Evolutionary conservation across 2,113 vertebrate genomes (phyloP), one percentile per base, ranked within the genome.

Genomic region (Platycercus adscitus): DNA sequence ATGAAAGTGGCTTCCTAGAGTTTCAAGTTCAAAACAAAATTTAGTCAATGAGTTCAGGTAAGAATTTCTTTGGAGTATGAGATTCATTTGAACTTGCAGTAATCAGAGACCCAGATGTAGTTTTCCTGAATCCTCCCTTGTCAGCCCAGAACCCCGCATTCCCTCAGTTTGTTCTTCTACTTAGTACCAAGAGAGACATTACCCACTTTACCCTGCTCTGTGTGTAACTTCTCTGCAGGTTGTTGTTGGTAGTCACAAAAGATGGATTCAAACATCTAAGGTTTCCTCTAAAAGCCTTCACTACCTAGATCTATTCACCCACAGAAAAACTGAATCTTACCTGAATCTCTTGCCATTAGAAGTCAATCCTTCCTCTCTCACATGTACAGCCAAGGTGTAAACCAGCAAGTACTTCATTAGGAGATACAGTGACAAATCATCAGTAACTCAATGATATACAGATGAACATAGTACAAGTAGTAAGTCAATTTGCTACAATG

Each of bases 1-100:
- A n/a, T 71, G 89, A 91, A 96, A 84, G 37, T 1, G 1, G 25
- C 86, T 95, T 96, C 88, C 73, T 69, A 49, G 93, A 94, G 83
- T 65, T 93, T 93, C 31, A 66, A 78, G 49, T 43, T 63, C 37
- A 93, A 93, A 58, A 25, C 23, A 92, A 92, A 84, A 87, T 86
- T 71, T 70, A 79, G 50, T 70, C 70, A 64, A 33, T n/a, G 8
- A 13, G 35, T 89, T 95, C 9, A 41, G 47, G 31, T 88, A 84
- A 80, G 83, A 92, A 11, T 56, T 77, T 84, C 37, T 95, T 94
- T 66, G 13, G 26, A 2, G 0, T 70, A 39, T 18, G 47, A 78
- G 14, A 49, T 77, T 91, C 16, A 20, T 71, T 91, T 95, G 89
- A 80, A 69, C 13, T n/a, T 75, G 69, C 39, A 69, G 66, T 24